Evolutionary conservation across 92 coral and sea anemone genomes (phyloP), one percentile per base, ranked within the genome.

Genomic region (Scolanthus callimorphus): DNA sequence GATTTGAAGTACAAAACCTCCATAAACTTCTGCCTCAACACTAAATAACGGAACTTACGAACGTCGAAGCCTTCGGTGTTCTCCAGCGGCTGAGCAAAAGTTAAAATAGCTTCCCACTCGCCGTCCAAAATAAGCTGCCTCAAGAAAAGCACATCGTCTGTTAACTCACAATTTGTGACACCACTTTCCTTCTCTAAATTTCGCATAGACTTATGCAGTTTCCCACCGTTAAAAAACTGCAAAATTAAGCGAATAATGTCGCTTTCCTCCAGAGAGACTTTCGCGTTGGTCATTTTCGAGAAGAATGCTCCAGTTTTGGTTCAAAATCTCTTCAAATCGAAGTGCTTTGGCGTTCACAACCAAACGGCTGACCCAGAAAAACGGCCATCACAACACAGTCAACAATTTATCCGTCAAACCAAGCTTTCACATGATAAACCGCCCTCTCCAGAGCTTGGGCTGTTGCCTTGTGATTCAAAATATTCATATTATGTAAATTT

Each of bases 41-140:
- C 92, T 12, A 88, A 79, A 57, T 84, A 94, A 67, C 91, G 85
- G 70, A 94, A 94, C 44, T 52, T 77, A 50, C 70, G 80, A 21
- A 67, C 79, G 59, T 94, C 96, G 60, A 94, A 94, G 29, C 78
- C 90, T 46, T 82, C 83, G 60, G 83, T 71, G 38, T 74, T 78
- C 63, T 78, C 99, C 69, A 94, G 73, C 39, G 96, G 96, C 64
- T 88, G 89, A 49, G 87, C 96, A 80, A 84, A 94, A 41, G 86
- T 80, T 69, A 78, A 67, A 43, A 88, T 76, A 50, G 99, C 91
- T 48, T 85, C 96, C 96, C 96, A 94, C 51, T 94, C 99, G 53
- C 99, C 99, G 51, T 94, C 99, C 27, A 94, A 78, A 39, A 89
- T 89, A 2, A 94, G 86, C 29, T 94, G 94, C 49, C 99, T 77